These are phyloP conservation scores for Taxidea taxus DNA, from an alignment of 2,113 vertebrate genomes.

Conservation along the genomic window DNA sequence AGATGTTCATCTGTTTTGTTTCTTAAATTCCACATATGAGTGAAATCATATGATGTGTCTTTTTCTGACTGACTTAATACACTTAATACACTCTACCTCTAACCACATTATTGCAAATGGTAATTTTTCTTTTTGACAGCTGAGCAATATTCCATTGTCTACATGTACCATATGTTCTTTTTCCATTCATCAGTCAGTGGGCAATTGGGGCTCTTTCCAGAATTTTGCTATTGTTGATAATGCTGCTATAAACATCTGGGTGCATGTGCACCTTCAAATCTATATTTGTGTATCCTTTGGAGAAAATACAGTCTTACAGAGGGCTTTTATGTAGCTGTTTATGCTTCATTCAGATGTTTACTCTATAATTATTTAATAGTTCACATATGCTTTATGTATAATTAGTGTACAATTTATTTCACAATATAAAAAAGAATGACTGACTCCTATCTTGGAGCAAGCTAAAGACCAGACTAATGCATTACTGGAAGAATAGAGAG, in stretches of 20 bases:
- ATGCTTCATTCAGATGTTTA: background rate
- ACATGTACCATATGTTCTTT: too few species aligned
- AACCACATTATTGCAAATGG: too few species aligned
- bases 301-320: background rate
- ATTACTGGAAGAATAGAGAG: background rate
- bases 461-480: background rate
- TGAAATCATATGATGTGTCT: too few species aligned
- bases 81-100: too few species aligned
- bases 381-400: background rate
- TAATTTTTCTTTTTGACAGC: too few species aligned
- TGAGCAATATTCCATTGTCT: too few species aligned
- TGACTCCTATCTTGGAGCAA: background rate
- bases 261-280: background rate
- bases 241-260: background rate
- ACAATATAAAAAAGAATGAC: background rate
- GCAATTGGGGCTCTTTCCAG: too few species aligned
- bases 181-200: too few species aligned
- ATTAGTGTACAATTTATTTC: background rate
- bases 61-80: too few species aligned
- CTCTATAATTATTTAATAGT: background rate
- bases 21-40: too few species aligned
- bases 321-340: background rate
- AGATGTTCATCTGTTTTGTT: too few species aligned
- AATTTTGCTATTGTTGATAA: too few species aligned
- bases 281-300: background rate